These are phyloP conservation scores for Iguana delicatissima DNA, from an alignment of 2,797 vertebrate genomes.

Conservation along the genomic window DNA sequence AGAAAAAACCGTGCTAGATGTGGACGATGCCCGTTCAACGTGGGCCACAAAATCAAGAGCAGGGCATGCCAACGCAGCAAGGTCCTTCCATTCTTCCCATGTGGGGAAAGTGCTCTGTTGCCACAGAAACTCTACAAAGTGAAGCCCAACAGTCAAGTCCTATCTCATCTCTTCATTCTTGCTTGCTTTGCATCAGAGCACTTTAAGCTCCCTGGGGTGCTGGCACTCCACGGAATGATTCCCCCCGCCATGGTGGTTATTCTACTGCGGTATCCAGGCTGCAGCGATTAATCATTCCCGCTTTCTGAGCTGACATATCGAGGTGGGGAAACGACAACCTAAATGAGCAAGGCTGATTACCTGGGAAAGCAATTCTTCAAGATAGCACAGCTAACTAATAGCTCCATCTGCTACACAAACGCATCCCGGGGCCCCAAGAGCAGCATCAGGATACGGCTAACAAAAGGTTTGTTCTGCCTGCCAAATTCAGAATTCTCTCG, in stretches of 20 bases:
- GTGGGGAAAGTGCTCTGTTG: constrained; percentile 75
- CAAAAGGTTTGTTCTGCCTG: constrained; percentile 47
- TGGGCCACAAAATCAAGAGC: constrained; percentile 55
- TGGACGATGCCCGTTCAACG: constrained; percentile 45
- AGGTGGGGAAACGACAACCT: constrained; percentile 82
- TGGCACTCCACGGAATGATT: constrained; percentile 58
- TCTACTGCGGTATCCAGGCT: constrained; percentile 74
- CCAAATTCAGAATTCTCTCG: constrained; percentile 62
- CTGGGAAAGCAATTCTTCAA: constrained; percentile 90
- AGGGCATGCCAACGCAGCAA: constrained; percentile 44
- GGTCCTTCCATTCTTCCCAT: constrained; percentile 63
- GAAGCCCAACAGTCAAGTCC: constrained; percentile 76
- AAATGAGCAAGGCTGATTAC: constrained; percentile 88
- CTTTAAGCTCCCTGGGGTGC: constrained; percentile 64
- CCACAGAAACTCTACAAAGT: constrained; percentile 75
- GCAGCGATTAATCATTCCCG: constrained; percentile 81
- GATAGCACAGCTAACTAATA: constrained; percentile 84
- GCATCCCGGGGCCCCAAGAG: constrained; percentile 76
- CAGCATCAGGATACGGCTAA: constrained; percentile 65
- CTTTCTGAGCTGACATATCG: constrained; percentile 78
- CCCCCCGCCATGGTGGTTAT: constrained; percentile 53
- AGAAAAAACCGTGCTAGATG: constrained; percentile 53
- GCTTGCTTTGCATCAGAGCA: constrained; percentile 70
- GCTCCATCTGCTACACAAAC: constrained; percentile 85
- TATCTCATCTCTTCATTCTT: constrained; percentile 72